Conservation (phyloP, 2,797 vertebrate species). For the Eptatretus atami region DNA sequence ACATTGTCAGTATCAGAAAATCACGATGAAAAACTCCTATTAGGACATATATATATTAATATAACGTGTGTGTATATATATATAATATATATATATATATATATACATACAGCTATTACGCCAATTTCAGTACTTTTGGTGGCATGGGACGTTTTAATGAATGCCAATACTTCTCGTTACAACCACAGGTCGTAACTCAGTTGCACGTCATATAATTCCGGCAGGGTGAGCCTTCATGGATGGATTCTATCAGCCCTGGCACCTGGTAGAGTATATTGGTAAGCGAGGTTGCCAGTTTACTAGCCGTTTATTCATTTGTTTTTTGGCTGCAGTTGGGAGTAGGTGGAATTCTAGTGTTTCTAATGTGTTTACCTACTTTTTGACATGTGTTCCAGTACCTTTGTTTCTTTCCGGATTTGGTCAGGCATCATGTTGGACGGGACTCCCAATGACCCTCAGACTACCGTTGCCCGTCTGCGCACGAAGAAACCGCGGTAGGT, state of each 20-base stretch:
- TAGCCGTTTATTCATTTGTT: background rate
- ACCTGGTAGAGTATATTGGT: constrained; percentile 98
- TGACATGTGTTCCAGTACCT: constrained; percentile 28
- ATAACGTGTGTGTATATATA: no score
- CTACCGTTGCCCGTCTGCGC: constrained; percentile 45
- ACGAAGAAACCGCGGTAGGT: constrained; percentile 41
- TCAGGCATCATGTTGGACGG: constrained; percentile 59
- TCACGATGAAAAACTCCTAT: no score
- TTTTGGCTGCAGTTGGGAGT: background rate
- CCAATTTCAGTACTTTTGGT: no score
- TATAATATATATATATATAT: no score
- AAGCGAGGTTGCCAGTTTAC: constrained; percentile 9
- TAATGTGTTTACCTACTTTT: background rate
- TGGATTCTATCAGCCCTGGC: constrained; percentile 89
- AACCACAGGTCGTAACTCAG: constrained; percentile 52
- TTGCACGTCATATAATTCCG: constrained; percentile 80
- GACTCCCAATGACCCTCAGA: constrained; percentile 61
- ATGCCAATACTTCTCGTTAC: no score
- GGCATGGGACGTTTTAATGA: no score
- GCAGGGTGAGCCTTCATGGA: constrained; percentile 85
- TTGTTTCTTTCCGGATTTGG: constrained; percentile 79
- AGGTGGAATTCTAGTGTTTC: background rate
- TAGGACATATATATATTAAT: no score
- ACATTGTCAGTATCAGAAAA: no score
- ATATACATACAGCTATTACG: no score